phyloP scores from a whole-genome alignment of 2,888 invertebrate genomes.

The Caenorhabditis drosophilae region DNA sequence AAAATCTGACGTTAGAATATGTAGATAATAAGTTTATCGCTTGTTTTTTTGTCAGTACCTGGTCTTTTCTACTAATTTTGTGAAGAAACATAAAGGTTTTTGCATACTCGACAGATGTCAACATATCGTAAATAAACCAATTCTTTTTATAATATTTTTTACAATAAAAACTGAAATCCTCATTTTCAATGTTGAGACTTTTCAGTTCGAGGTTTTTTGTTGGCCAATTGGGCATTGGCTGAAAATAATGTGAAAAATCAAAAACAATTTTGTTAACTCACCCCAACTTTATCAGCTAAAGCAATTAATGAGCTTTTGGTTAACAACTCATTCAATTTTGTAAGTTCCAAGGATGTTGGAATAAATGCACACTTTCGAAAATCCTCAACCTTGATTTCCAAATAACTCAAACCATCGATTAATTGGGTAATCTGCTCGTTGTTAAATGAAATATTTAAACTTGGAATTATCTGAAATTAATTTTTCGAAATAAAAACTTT shows the following conservation, averaged over 20 bases:
- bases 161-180: not conserved
- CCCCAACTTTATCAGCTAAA: constrained; percentile 31
- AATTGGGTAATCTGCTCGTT: constrained; percentile 31
- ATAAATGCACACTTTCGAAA: constrained; percentile 43
- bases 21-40: not conserved
- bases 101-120: constrained; percentile 48
- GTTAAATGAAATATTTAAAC: too few relatives aligned
- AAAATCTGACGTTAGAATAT: too few relatives aligned
- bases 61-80: constrained; percentile 30
- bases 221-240: constrained; percentile 44
- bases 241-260: not conserved
- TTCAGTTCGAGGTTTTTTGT: not conserved
- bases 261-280: constrained; percentile 1
- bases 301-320: constrained; percentile 21
- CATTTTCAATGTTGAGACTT: not conserved
- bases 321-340: constrained; percentile 7
- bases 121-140: constrained; percentile 47
- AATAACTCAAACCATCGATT: constrained; percentile 43
- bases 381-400: constrained; percentile 44
- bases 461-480: too few relatives aligned
- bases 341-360: constrained; percentile 20
- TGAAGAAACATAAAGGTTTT: constrained; percentile 53
- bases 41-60: constrained; percentile 10
- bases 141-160: constrained; percentile 21
- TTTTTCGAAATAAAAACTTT: too few relatives aligned